Conservation (phyloP, 2,797 vertebrate genomes). For the Botia almorhae region DNA sequence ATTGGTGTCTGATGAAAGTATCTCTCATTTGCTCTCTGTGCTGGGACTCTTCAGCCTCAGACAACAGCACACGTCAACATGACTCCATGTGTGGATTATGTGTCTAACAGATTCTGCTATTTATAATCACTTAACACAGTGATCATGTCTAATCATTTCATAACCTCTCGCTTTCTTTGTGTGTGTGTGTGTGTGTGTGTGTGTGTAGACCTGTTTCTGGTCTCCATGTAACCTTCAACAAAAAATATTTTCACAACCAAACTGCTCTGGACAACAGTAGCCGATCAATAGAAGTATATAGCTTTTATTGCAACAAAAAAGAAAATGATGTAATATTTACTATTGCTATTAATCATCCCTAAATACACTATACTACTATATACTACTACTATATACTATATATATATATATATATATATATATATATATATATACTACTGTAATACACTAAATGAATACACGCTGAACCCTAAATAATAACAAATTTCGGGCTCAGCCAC, state of each 20-base stretch:
- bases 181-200: conserved; percentile 11
- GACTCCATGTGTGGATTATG: conserved; percentile 70
- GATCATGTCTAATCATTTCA: conserved; percentile 75
- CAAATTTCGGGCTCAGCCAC: background rate
- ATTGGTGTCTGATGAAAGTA: conserved; percentile 68
- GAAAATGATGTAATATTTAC: background rate
- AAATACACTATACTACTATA: background rate
- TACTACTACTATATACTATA: too few species aligned
- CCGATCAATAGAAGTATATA: too few species aligned
- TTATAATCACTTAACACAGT: conserved; percentile 76
- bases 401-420: too few species aligned
- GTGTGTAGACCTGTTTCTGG: conserved; percentile 10
- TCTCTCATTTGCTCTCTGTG: conserved; percentile 56
- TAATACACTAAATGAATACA: background rate
- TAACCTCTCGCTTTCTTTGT: conserved; percentile 73
- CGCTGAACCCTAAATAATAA: background rate
- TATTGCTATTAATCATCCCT: background rate
- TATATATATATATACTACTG: too few species aligned
- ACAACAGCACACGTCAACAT: conserved; percentile 69
- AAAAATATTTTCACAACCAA: background rate
- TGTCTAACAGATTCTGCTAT: conserved; percentile 71
- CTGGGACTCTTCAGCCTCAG: conserved; percentile 63
- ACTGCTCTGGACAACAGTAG: too few species aligned
- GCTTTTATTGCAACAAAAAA: background rate
- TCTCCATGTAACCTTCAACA: background rate